Evolutionary conservation across 2,113 vertebrate species (phyloP).

Genomic region (Typhlomys cinereus): DNA sequence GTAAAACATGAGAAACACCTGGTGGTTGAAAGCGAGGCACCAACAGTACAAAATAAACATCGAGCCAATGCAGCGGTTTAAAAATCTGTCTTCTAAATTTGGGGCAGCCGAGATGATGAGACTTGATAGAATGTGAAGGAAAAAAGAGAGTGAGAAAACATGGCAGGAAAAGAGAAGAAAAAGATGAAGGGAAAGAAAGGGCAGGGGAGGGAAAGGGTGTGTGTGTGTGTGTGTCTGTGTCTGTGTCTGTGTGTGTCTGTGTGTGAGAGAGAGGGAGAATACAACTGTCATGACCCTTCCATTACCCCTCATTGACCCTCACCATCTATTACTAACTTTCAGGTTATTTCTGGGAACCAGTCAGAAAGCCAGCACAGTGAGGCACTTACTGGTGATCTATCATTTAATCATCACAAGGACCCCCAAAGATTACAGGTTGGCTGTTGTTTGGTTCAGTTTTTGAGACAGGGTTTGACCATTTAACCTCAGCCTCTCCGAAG

Average conservation of each 20-base stretch:
- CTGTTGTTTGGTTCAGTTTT: neutral
- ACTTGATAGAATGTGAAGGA: neutral
- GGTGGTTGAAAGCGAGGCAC: neutral
- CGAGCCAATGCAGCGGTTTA: neutral
- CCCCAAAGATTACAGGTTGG: neutral
- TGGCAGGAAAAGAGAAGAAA: neutral
- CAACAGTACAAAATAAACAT: neutral
- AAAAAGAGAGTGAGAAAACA: neutral
- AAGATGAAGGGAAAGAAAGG: neutral
- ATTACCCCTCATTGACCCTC: too few relatives aligned
- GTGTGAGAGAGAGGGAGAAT: too few relatives aligned
- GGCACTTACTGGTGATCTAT: neutral
- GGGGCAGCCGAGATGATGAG: neutral
- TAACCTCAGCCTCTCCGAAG: neutral
- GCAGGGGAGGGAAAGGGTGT: neutral
- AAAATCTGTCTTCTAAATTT: neutral
- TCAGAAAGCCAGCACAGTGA: too few relatives aligned
- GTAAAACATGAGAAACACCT: neutral
- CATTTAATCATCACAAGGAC: neutral
- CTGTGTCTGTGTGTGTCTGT: too few relatives aligned
- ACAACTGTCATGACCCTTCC: too few relatives aligned
- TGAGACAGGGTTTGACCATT: neutral
- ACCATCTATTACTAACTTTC: neutral
- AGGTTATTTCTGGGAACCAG: neutral
- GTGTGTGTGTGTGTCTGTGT: too few relatives aligned